Conservation (phyloP, 1,140 invertebrate species). For the Homarus americanus region DNA sequence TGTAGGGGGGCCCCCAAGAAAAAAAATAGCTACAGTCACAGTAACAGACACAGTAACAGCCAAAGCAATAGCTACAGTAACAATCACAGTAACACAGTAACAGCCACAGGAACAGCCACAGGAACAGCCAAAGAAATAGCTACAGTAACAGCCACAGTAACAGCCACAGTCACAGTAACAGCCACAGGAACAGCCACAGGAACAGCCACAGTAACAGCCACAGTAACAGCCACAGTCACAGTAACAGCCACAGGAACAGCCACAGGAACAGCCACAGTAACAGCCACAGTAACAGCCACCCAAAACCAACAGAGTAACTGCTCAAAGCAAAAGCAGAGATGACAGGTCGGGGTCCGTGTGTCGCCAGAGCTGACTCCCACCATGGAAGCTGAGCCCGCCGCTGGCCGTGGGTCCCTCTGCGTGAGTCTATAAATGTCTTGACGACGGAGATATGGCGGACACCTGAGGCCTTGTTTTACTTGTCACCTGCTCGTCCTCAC, state of each 20-base stretch:
- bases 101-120: neutral
- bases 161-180: neutral
- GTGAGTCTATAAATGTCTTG: constrained; percentile 34
- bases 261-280: too few species aligned
- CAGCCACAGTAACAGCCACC: too few species aligned
- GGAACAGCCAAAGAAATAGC: neutral
- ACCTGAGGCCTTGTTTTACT: constrained; percentile 45
- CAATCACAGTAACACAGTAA: too few species aligned
- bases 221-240: neutral
- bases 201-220: neutral
- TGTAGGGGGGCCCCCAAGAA: too few species aligned
- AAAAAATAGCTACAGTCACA: too few species aligned
- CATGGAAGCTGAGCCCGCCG: neutral
- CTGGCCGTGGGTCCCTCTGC: constrained; percentile 12
- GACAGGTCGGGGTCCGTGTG: neutral
- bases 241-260: neutral
- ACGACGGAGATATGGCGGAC: constrained; percentile 21
- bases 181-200: too few species aligned
- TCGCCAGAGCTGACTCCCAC: neutral
- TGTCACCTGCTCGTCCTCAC: constrained; percentile 33
- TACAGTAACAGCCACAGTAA: too few species aligned
- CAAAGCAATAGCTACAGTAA: too few species aligned
- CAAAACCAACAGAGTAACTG: too few species aligned
- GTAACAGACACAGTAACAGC: too few species aligned
- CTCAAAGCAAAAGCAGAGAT: too few species aligned